Evolutionary conservation across 2,797 vertebrate genomes (phyloP), one percentile per base, ranked within the genome.

Genomic region (Capromys pilorides): DNA sequence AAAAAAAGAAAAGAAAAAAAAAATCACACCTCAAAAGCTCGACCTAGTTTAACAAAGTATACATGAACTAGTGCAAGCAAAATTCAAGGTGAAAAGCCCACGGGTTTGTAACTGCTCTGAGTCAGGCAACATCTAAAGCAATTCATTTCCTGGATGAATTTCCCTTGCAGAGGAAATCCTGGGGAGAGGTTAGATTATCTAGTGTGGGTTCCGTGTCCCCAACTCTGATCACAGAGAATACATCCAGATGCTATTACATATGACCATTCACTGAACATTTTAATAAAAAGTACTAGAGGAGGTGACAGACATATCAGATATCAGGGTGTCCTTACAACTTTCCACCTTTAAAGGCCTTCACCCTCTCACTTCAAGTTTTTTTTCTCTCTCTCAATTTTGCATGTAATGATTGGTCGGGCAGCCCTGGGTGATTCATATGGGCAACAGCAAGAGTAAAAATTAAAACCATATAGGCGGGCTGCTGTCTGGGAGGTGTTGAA

Each of bases 361-460:
- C 51, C 77, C 49, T 88, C 84, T 87, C 78, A 57, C 82, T 94
- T 87, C 22, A 69, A 5, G 54, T 75, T 49, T 84, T 94, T 86
- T 94, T 84, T 94, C 54, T 1, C 28, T 18, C 66, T 45, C 90
- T 96, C 79, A 51, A 61, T 57, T 93, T 94, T n/a, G 14, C 49
- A 57, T 86, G 88, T 79, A 83, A 79, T 61, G 51, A 39, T 84
- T 45, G 80, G 62, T 49, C 24, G 45, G 88, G 66, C 36, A 81
- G 36, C 39, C 49, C 67, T 57, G 85, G 85, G 51, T 96, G 96
- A 97, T 85, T 94, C 92, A 80, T 67, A 19, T 1, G 9, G 24
- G 73, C 12, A 16, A 45, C 14, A 89, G 85, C 67, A 81, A 80
- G 88, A 86, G 2, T 86, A 80, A 95, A 93, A 95, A 86, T 54